These are phyloP conservation scores for Ceryle rudis DNA, from an alignment of 2,797 vertebrate genomes.

Conservation along the genomic window DNA sequence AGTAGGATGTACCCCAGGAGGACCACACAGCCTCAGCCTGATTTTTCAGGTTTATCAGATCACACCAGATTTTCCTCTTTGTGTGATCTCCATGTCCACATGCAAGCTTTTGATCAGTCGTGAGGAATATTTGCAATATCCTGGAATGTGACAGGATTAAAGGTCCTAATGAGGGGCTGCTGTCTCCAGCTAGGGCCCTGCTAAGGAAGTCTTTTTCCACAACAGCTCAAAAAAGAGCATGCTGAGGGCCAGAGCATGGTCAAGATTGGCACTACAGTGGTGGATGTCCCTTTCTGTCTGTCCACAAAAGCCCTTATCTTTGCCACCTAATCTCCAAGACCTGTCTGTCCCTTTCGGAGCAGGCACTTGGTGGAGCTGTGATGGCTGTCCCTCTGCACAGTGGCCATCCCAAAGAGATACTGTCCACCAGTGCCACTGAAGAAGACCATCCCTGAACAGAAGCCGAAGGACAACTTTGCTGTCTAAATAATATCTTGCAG, in stretches of 20 bases:
- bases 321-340: background rate
- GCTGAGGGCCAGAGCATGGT: background rate
- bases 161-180: background rate
- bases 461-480: background rate
- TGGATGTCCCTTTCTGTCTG: background rate
- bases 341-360: background rate
- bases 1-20: background rate
- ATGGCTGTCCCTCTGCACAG: background rate
- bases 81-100: background rate
- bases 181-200: background rate
- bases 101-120: background rate
- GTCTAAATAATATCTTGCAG: background rate
- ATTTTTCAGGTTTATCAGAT: background rate
- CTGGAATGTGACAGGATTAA: background rate
- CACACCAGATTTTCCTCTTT: background rate
- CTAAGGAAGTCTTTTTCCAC: background rate
- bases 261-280: background rate
- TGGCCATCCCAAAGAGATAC: rapidly evolving
- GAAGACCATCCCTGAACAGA: background rate
- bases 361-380: background rate
- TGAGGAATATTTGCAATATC: background rate
- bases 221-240: background rate
- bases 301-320: background rate
- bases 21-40: background rate
- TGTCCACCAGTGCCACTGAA: background rate